Conservation (phyloP, 1,140 invertebrate genomes). For the Habropoda laboriosa region DNA sequence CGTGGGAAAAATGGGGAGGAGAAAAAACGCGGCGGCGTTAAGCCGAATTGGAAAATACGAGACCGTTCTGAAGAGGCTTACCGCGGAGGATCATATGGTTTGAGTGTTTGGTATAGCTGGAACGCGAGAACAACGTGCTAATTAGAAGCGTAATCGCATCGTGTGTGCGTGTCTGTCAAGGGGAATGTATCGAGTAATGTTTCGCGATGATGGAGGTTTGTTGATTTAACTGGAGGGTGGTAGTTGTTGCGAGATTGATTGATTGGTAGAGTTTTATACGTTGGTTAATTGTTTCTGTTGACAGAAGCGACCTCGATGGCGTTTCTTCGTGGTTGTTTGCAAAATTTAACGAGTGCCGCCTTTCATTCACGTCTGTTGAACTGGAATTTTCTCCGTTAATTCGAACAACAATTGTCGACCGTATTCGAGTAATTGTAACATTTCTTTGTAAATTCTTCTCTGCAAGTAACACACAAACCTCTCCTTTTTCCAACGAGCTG, state of each 20-base stretch:
- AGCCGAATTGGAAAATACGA: background rate
- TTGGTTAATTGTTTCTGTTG: background rate
- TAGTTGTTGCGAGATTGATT: background rate
- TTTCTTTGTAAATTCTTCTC: no score
- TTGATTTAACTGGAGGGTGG: background rate
- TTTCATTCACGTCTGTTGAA: background rate
- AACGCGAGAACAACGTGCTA: constrained; percentile 20
- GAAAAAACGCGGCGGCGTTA: background rate
- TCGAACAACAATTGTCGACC: no score
- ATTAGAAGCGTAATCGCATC: constrained; percentile 33
- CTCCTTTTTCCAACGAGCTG: no score
- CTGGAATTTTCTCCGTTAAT: background rate
- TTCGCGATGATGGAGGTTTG: background rate
- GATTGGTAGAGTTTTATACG: constrained; percentile 1
- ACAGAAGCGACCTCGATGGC: background rate
- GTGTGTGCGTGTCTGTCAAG: background rate
- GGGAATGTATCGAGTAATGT: constrained; percentile 9
- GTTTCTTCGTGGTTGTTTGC: background rate
- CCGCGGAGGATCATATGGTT: background rate
- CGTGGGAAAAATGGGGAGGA: background rate
- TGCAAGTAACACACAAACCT: no score
- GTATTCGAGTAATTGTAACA: no score
- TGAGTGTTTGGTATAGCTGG: background rate
- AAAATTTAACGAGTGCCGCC: background rate
- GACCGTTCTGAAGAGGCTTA: background rate